These are phyloP conservation scores for Andrena hattorfiana DNA, from an alignment of 2,888 invertebrate species.

Conservation along the genomic window DNA sequence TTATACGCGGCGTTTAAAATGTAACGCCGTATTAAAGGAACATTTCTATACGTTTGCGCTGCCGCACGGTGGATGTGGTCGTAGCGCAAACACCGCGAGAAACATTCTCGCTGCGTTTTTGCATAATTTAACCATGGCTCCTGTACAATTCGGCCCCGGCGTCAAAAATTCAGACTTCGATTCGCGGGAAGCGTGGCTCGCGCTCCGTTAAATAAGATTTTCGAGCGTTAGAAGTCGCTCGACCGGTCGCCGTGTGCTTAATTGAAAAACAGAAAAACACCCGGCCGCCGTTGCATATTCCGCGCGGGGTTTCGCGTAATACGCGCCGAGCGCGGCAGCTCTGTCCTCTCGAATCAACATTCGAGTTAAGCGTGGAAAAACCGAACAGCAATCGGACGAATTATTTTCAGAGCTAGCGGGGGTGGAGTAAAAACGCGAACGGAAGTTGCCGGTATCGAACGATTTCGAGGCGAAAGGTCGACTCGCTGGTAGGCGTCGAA, in stretches of 20 bases:
- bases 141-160: neutral
- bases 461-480: neutral
- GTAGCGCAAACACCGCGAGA: neutral
- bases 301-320: neutral
- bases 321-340: neutral
- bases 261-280: neutral
- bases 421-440: neutral
- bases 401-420: neutral
- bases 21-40: slow-evolving; percentile 24
- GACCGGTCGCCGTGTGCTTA: neutral
- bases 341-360: neutral
- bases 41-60: neutral
- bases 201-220: neutral
- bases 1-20: slow-evolving; percentile 31
- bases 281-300: neutral
- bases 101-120: neutral
- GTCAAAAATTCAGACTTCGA: slow-evolving; percentile 4
- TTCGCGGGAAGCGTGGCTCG: neutral
- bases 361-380: neutral
- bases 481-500: slow-evolving; percentile 26
- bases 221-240: neutral
- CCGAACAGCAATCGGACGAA: slow-evolving; percentile 10
- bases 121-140: neutral
- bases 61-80: neutral
- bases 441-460: neutral